Percentiles rank a stretch among this genome's conserved stretches.
Evolutionary conservation across 2,888 invertebrate species (phyloP).

Genomic region (Adelognathus sp.): DNA sequence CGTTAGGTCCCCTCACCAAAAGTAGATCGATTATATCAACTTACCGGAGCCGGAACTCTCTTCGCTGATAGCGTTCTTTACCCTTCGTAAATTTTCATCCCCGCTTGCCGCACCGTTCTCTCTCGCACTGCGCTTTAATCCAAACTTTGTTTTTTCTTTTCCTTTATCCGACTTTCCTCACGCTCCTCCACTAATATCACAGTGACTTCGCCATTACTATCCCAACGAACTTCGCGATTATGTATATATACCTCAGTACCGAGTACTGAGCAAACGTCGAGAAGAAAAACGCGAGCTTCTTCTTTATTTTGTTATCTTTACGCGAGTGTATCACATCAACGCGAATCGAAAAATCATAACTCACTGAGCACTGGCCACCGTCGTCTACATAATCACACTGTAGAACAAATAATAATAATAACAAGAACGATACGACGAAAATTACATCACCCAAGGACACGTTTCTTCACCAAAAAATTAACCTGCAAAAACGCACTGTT

Average conservation of each 20-base stretch:
- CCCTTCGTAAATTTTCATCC: conserved; percentile 4
- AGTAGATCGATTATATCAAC: conserved; percentile 10
- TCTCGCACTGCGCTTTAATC: conserved; percentile 44
- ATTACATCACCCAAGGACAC: not conserved
- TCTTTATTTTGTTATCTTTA: not conserved
- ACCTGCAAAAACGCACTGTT: conserved; percentile 21
- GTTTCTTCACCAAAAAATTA: not conserved
- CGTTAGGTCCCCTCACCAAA: not conserved
- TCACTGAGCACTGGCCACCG: conserved; percentile 48
- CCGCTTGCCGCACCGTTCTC: not conserved
- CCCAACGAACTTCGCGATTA: conserved; percentile 29
- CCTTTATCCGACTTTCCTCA: not conserved
- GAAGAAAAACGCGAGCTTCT: conserved; percentile 8
- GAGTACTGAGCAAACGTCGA: conserved; percentile 31
- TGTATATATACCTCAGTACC: not conserved
- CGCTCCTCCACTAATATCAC: conserved; percentile 27
- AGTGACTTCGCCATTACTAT: conserved; percentile 43
- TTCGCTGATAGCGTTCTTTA: conserved; percentile 20
- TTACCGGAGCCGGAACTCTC: conserved; percentile 52
- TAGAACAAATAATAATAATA: conserved; percentile 25
- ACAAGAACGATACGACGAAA: not conserved
- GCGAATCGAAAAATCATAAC: conserved; percentile 30
- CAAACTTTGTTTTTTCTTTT: conserved; percentile 27
- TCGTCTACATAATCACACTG: conserved; percentile 14
- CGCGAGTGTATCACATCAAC: conserved; percentile 33